These are phyloP conservation scores for Charadrius vociferus DNA, from an alignment of 2,113 vertebrate genomes.

Conservation along the genomic window DNA sequence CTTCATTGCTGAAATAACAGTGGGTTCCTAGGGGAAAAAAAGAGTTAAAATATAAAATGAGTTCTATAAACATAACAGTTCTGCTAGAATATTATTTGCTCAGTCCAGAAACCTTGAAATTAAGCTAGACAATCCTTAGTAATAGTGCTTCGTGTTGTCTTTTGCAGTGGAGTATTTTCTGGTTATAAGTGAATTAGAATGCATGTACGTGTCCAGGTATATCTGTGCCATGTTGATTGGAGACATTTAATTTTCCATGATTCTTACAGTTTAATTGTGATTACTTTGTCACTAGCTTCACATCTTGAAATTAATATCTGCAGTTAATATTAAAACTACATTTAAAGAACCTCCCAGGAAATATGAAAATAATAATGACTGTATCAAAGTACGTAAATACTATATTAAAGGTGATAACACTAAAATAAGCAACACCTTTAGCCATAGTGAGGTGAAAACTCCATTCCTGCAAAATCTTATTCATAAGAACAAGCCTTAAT, in stretches of 20 bases:
- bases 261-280: not conserved
- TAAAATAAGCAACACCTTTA: not conserved
- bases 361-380: not conserved
- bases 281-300: not conserved
- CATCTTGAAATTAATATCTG: not conserved
- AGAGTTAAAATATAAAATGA: not conserved
- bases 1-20: constrained; percentile 91
- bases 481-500: not conserved
- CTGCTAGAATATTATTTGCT: not conserved
- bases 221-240: not conserved
- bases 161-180: not conserved
- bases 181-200: not conserved
- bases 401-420: not conserved
- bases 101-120: not conserved
- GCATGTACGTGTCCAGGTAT: not conserved
- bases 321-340: not conserved
- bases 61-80: not conserved
- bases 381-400: not conserved
- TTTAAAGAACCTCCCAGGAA: not conserved
- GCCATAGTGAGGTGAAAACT: not conserved
- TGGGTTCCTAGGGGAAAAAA: constrained; percentile 82
- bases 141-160: not conserved
- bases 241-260: not conserved
- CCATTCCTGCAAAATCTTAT: not conserved
- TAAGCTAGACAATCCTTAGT: not conserved